Evolutionary conservation across 2,888 invertebrate genomes (phyloP), one percentile per base, ranked within the genome.

Genomic region (Leucozona laternaria): DNA sequence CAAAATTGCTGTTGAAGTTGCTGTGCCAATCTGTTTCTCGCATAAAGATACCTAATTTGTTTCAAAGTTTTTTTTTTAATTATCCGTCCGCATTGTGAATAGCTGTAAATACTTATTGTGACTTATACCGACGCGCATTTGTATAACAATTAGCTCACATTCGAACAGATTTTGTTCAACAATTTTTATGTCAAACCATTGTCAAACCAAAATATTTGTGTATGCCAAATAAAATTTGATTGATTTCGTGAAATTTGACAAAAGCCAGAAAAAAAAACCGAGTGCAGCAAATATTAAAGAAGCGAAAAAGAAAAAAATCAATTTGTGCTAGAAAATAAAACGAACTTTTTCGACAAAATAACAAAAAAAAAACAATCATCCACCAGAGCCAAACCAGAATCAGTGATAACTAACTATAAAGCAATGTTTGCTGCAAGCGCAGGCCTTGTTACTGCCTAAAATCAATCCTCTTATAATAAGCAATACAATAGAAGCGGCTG

Each of bases 291-390:
- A 31, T 1, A 53, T n/a, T 53, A 15, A 25, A 53, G 15, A 20
- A 2, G 70, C 13, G 13, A 22, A 22, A 15, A 22, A 58, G 17
- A 77, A 85, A 84, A 66, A 31, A 10, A 34, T 6, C 0, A 3
- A 22, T 15, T 31, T 40, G 22, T 60, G 48, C 15, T 90, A 53
- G 8, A 91, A 62, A 89, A 90, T 68, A 90, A 89, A 79, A 83
- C 89, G 0, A 89, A 89, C 20, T 89, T 89, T 68, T 73, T 73
- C 13, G 2, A 5, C 31, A 25, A 64, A 64, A 66, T 37, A 45
- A 53, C 5, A 31, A 15, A 64, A 50, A 64, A 50, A 50, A 45
- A 48, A 8, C 10, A 78, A 66, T 48, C 34, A 17, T 8, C 25
- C 48, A 43, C 1, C 37, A 53, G 37, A 40, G 34, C 1, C 37